Base-by-base conservation (phyloP, 2,888 invertebrate genomes). In the Eueremaeus valkanovi region DNA sequence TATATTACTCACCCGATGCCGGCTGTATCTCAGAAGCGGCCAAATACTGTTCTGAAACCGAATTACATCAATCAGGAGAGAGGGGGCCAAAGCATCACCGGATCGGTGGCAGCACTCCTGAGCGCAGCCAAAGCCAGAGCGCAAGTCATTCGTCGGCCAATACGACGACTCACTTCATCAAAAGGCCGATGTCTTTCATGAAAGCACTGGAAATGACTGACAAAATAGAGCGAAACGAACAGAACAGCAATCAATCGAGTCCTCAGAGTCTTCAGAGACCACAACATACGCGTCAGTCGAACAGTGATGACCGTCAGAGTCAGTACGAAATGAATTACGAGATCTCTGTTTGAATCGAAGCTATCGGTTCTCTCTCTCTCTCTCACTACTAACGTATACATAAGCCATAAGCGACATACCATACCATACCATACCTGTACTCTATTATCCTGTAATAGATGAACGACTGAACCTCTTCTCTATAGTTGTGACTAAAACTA, bases 181-280 rank as follows among this genome's bases (percentile, higher is more conserved):
- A 76, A 55, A 79, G 83, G 73, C 83, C 84, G 3, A 81, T 83
- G 81, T 83, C 83, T 36, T 84, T 84, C 79, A 82, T 83, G 27
- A 82, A 82, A 73, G 84, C 84, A 18, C 78, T 84, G 66, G 83
- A 83, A 81, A 81, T 83, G 80, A 82, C 83, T 55, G 82, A 83
- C 76, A 80, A 81, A 68, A 79, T 82, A 31, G 82, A 78, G n/a
- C 5, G 72, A 31, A 63, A 33, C 1, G 63, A 63, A 16, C 29
- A 49, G 13, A 27, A 55, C 63, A 63, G n/a, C 33, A 63, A 36
- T 5, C 63, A 63, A 36, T 21, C 33, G n/a, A 63, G 63, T 63
- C 63, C 31, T 21, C 42, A n/a, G n/a, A n/a, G n/a, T n/a, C n/a
- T n/a, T n/a, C n/a, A n/a, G n/a, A n/a, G n/a, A n/a, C n/a, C 42